Evolutionary conservation across 2,797 vertebrate species (phyloP).

Genomic region (Falco novaeseelandiae): DNA sequence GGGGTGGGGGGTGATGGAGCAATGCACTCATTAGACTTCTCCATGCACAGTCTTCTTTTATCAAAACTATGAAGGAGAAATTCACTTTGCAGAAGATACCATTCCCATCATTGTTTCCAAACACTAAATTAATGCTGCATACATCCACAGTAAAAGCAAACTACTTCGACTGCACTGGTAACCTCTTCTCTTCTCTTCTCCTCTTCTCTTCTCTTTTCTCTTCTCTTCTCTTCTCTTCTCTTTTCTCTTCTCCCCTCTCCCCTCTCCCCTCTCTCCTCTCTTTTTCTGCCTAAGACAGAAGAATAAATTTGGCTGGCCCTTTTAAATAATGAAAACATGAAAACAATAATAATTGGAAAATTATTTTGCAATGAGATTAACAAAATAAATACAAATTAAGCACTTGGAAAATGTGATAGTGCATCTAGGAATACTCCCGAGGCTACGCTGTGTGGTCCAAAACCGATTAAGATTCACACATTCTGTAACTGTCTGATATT

Average conservation of each 20-base stretch:
- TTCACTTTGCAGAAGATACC: not conserved
- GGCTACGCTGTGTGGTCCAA: not conserved
- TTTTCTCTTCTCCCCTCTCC: too few relatives aligned
- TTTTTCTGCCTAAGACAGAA: not conserved
- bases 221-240: too few relatives aligned
- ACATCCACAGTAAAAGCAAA: not conserved
- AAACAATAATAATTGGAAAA: not conserved
- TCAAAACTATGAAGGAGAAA: not conserved
- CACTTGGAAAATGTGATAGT: not conserved
- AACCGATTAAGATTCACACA: not conserved
- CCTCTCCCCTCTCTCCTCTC: too few relatives aligned
- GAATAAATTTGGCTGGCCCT: not conserved
- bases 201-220: too few relatives aligned
- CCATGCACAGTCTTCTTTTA: not conserved
- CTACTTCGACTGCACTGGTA: not conserved
- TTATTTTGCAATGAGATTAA: not conserved
- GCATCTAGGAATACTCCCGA: not conserved
- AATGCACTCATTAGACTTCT: not conserved
- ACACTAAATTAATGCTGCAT: not conserved
- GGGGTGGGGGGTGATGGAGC: not conserved
- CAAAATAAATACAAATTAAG: not conserved
- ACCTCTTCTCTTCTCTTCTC: not conserved
- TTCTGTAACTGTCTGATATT: not conserved
- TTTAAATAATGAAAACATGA: not conserved
- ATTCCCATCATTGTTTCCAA: not conserved